Conservation (phyloP, 2,888 invertebrate genomes). For the Bombylius major region DNA sequence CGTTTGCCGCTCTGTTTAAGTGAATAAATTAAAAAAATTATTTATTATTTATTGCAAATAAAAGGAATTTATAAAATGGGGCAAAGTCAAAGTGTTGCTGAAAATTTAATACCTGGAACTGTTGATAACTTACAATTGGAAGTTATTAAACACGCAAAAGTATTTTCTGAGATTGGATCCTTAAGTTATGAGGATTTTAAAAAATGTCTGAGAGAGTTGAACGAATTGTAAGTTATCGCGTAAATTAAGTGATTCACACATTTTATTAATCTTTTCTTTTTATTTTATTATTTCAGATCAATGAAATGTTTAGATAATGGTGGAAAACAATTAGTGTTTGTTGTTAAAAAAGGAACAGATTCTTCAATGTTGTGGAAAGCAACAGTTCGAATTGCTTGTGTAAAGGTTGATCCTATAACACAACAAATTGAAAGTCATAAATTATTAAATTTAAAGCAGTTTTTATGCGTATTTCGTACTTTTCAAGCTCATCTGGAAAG, state of each 20-base stretch:
- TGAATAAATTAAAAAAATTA: too few species aligned
- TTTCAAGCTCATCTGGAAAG: slow-evolving; percentile 39
- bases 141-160: slow-evolving; percentile 31
- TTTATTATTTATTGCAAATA: too few species aligned
- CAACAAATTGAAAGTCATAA: slow-evolving; percentile 45
- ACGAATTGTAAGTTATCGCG: slow-evolving; percentile 43
- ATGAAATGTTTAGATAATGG: slow-evolving; percentile 45
- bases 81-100: slow-evolving; percentile 21
- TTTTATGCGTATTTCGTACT: slow-evolving; percentile 47
- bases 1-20: too few species aligned
- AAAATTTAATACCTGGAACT: slow-evolving; percentile 22
- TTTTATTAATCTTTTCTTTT: not conserved
- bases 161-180: slow-evolving; percentile 35
- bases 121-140: slow-evolving; percentile 24
- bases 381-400: slow-evolving; percentile 50
- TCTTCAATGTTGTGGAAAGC: slow-evolving; percentile 54
- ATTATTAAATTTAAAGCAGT: slow-evolving; percentile 48
- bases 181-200: slow-evolving; percentile 47
- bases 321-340: slow-evolving; percentile 51
- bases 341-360: slow-evolving; percentile 51
- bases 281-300: slow-evolving; percentile 35
- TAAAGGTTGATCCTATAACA: slow-evolving; percentile 43
- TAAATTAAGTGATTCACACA: not conserved
- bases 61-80: slow-evolving; percentile 17
- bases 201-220: slow-evolving; percentile 44